Evolutionary conservation across 2,888 invertebrate genomes (phyloP).

Genomic region (Protula sp.): DNA sequence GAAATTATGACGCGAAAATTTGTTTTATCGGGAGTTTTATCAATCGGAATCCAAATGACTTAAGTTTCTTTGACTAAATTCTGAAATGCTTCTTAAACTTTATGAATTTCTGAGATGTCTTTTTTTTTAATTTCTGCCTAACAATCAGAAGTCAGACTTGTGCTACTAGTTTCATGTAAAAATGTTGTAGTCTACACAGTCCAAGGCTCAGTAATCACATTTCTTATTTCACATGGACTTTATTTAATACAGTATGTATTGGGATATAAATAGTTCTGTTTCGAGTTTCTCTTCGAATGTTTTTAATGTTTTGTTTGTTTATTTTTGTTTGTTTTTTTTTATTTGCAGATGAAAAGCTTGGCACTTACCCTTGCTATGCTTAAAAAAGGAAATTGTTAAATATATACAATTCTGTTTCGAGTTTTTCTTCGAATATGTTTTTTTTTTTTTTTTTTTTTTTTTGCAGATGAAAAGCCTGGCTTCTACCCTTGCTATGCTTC

Average conservation of each 20-base stretch:
- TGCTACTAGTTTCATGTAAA: too few relatives aligned
- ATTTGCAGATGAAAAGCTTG: background rate
- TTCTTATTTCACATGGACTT: too few relatives aligned
- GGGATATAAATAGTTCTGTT: background rate
- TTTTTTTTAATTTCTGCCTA: too few relatives aligned
- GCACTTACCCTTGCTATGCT: background rate
- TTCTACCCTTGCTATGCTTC: background rate
- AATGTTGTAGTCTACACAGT: too few relatives aligned
- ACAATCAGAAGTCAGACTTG: too few relatives aligned
- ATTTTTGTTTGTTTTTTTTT: background rate
- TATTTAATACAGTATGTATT: background rate
- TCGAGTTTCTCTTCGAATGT: background rate
- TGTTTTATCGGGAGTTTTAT: too few relatives aligned
- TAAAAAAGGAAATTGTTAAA: background rate
- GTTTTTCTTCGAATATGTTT: background rate
- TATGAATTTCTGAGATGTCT: too few relatives aligned
- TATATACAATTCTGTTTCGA: background rate
- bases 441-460: background rate
- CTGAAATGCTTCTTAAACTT: too few relatives aligned
- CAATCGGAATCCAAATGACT: too few relatives aligned
- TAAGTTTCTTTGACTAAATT: too few relatives aligned
- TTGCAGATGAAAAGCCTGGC: background rate
- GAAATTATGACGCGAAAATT: too few relatives aligned
- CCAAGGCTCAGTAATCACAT: too few relatives aligned
- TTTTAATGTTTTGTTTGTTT: background rate